phyloP scores from a whole-genome alignment of 2,888 invertebrate species.

The Hirtodrosophila alboralis region DNA sequence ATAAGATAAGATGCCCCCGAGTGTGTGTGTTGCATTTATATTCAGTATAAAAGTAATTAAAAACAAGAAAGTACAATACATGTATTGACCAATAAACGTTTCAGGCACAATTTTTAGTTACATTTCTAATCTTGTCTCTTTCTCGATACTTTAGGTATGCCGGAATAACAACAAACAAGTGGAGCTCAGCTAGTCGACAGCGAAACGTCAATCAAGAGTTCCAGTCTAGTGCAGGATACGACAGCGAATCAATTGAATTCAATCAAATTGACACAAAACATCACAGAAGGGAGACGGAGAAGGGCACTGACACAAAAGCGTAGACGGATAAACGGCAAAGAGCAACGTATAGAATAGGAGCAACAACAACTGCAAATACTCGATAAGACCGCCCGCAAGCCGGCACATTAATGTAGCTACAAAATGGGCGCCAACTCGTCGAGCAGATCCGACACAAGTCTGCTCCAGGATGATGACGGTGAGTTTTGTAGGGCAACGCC shows the following conservation, averaged over 20 bases:
- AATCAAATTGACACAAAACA: slow-evolving; percentile 45
- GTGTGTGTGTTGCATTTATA: too few relatives aligned
- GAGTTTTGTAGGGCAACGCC: slow-evolving; percentile 45
- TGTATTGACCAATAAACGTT: too few relatives aligned
- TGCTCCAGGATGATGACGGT: slow-evolving; percentile 84
- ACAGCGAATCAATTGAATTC: slow-evolving; percentile 56
- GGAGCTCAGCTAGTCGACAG: slow-evolving; percentile 11
- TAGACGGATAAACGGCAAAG: slow-evolving; percentile 17
- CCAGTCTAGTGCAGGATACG: slow-evolving; percentile 19
- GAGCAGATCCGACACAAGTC: slow-evolving; percentile 82
- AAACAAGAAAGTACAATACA: too few relatives aligned
- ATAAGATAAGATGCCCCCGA: too few relatives aligned
- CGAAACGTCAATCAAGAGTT: slow-evolving; percentile 23
- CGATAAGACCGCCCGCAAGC: slow-evolving; percentile 38
- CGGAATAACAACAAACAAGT: slow-evolving; percentile 4
- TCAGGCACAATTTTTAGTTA: too few relatives aligned
- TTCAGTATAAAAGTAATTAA: too few relatives aligned
- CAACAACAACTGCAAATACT: slow-evolving; percentile 12
- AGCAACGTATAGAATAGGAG: background rate
- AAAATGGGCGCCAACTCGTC: slow-evolving; percentile 84
- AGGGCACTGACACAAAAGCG: background rate
- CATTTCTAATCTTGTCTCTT: background rate
- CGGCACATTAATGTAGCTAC: slow-evolving; percentile 63
- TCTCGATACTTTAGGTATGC: background rate
- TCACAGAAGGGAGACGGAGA: slow-evolving; percentile 1